A percentile compares a stretch with the other conserved stretches of the same genome.
Evolutionary conservation across 1,140 invertebrate genomes (phyloP).

Genomic region (Leptinotarsa texana): DNA sequence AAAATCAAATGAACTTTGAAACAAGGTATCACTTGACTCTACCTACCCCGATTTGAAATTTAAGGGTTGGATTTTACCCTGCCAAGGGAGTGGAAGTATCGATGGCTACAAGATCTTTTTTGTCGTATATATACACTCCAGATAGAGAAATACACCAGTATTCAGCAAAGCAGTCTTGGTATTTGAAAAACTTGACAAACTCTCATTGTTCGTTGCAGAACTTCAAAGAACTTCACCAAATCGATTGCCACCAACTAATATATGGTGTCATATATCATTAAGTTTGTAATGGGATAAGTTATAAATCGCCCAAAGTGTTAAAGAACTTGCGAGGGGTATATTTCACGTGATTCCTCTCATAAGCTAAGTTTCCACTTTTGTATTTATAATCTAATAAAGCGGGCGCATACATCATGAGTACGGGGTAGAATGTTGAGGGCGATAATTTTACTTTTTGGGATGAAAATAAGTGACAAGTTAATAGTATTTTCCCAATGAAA

Average conservation of each 20-base stretch:
- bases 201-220: neutral
- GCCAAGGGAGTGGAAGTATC: no score
- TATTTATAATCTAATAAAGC: constrained; percentile 52
- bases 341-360: constrained; percentile 31
- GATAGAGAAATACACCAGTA: no score
- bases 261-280: constrained; percentile 36
- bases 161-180: no score
- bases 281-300: constrained; percentile 35
- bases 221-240: constrained; percentile 11
- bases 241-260: constrained; percentile 27
- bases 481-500: no score
- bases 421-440: neutral
- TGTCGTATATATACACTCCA: no score
- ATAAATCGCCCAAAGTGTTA: constrained; percentile 35
- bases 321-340: constrained; percentile 28
- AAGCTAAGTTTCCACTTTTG: constrained; percentile 42
- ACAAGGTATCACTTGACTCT: no score
- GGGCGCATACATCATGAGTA: constrained; percentile 43
- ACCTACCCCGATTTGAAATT: no score
- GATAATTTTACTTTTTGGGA: no score
- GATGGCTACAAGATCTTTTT: no score
- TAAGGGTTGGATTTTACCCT: no score
- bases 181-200: neutral
- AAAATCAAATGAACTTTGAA: no score
- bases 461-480: no score